These are phyloP conservation scores for Barypeithes pellucidus DNA, from an alignment of 2,888 invertebrate species.

Conservation along the genomic window DNA sequence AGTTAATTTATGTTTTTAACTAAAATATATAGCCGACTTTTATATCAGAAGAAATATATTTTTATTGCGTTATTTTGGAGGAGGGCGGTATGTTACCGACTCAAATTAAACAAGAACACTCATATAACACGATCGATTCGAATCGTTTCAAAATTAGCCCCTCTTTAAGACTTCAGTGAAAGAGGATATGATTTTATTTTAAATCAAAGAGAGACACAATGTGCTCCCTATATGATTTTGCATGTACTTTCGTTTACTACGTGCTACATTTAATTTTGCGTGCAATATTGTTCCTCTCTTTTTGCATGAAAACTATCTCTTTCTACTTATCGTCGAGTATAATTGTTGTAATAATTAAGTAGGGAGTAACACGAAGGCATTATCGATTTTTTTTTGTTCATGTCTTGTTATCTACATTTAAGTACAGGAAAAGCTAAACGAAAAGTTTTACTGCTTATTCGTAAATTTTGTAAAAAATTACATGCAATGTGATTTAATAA, in stretches of 20 bases:
- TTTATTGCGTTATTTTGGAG: conserved; percentile 10
- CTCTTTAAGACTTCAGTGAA: neutral
- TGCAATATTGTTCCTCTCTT: conserved; percentile 19
- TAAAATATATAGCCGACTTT: conserved; percentile 21
- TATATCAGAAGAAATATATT: conserved; percentile 27
- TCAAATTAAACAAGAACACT: conserved; percentile 10
- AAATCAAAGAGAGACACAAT: conserved; percentile 25
- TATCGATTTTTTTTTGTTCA: no score
- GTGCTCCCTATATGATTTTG: conserved; percentile 22
- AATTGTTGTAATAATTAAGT: neutral
- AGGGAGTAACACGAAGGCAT: no score
- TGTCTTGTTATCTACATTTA: no score
- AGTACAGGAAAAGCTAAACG: no score
- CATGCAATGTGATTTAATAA: no score
- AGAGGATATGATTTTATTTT: neutral
- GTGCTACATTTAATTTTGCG: conserved; percentile 5
- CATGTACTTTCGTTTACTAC: conserved; percentile 27
- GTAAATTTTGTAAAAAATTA: no score
- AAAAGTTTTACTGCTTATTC: no score
- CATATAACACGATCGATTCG: conserved; percentile 19
- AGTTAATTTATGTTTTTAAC: conserved; percentile 23
- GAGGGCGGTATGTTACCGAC: conserved; percentile 28
- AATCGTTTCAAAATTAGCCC: neutral
- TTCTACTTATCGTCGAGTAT: neutral
- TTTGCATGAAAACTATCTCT: neutral